Base-by-base conservation (phyloP, 2,888 invertebrate species). In the Tipula lateralis region DNA sequence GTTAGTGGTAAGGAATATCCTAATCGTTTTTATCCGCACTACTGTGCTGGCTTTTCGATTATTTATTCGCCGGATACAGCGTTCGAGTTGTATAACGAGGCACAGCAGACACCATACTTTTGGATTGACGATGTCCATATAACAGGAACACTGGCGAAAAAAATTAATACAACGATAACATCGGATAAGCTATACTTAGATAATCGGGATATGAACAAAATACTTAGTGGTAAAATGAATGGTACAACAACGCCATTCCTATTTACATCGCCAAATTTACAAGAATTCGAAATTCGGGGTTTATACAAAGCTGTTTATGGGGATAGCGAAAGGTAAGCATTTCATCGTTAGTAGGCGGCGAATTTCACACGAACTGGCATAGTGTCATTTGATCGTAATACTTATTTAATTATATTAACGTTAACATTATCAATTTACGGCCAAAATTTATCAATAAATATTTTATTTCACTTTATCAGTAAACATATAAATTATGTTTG, bases 111-210 rank as follows among this genome's bases (percentile, higher is more conserved):
- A 2, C 92, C 92, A 1, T 96, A 94, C 88, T 95, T 96, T 90
- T 96, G 96, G 96, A 94, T 96, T 84, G 96, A 96, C 88, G 96
- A 96, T 89, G 95, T 95, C 39, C 95, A 94, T 87, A 91, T 96
- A 44, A 96, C 96, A 0, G 96, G 96, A 29, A 91, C 92, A 0
- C 88, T 94, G 85, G 91, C 92, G 12, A 90, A 91, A 87, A 90
- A 90, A 86, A 89, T 90, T 50, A 92, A 92, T 87, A 88, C 91
- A 84, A 91, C 91, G 16, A 91, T 92, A 86, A 91, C 91, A 30
- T 88, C 87, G 84, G 87, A 89, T 84, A 83, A 85, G 24, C 84
- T 84, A 12, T 85, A 84, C 81, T 83, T 85, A 81, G 84, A 83
- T 50, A 3, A 9, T 13, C 5, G 1, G 2, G 12, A 84, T 16